Evolutionary conservation across 30 jellyfish, hydroid and myxozoan species (phyloP), one percentile per base, ranked within the genome.

Genomic region (Cassiopea xamachana): DNA sequence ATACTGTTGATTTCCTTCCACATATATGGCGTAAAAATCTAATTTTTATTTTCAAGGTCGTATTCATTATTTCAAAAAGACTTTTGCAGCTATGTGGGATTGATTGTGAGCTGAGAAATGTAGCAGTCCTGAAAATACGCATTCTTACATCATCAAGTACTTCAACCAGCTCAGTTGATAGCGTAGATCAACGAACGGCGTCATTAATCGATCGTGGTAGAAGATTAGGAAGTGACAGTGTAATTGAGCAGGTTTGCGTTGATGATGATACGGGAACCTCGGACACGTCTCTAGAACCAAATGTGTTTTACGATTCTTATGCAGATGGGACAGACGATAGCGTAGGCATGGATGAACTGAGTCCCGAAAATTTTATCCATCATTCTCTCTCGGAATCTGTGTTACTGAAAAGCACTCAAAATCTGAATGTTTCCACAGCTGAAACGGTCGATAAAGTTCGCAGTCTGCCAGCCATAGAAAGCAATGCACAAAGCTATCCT

Each of bases 21-120:
- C n/a, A n/a, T n/a, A n/a, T n/a, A n/a, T n/a, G n/a, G n/a, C n/a
- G 43, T 71, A 15, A 2, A 43, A 16, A 71, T 19, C 1, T 8
- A 7, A 10, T 76, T 51, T 44, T 7, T 46, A 7, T 79, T 0
- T 80, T 74, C 47, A 87, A 95, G 99, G 87, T 96, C 44, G 95
- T 96, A 46, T 92, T 86, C 55, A 81, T 77, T 64, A 81, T 87
- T 9, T 92, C 97, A 89, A 92, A 92, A 75, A 90, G 98, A 46
- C 91, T 96, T 16, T 91, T 96, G 16, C 90, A 82, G n/a, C 93
- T 85, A 1, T 91, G 94, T 69, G 97, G 93, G 49, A 44, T 84
- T 64, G 89, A 84, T 64, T 76, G 70, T 73, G 97, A 92, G 79
- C 89, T 96, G 39, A 79, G 87, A 46, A 55, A 64, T 15, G 60